Percentiles rank a stretch among this genome's conserved stretches.
Evolutionary conservation across 2,113 vertebrate species (phyloP).

Genomic region (Chaetodon trifascialis): DNA sequence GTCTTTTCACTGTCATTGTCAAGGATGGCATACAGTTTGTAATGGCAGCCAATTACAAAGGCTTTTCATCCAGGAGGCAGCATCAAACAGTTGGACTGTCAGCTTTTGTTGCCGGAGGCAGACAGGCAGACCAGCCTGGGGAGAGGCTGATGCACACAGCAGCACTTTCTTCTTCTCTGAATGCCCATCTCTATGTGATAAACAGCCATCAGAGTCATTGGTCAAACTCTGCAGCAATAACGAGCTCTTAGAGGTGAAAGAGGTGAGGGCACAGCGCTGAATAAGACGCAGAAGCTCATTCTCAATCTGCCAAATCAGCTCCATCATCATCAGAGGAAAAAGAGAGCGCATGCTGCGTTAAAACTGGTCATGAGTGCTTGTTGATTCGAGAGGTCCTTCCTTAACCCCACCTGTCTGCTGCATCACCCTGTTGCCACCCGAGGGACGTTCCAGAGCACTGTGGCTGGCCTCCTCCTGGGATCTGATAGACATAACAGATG

Average conservation of each 20-base stretch:
- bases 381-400: conserved; percentile 28
- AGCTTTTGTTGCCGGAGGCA: conserved; percentile 65
- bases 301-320: neutral
- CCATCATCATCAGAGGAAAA: neutral
- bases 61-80: conserved; percentile 73
- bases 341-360: neutral
- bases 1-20: conserved; percentile 50
- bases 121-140: conserved; percentile 39
- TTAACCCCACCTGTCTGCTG: conserved; percentile 43
- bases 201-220: conserved; percentile 31
- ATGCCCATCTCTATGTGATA: conserved; percentile 41
- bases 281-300: neutral
- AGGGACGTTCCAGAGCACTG: conserved; percentile 40
- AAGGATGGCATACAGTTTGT: conserved; percentile 57
- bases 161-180: conserved; percentile 29
- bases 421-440: conserved; percentile 57
- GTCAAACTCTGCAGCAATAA: conserved; percentile 30
- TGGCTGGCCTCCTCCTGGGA: conserved; percentile 55
- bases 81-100: conserved; percentile 66
- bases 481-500: conserved; percentile 54
- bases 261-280: conserved; percentile 1
- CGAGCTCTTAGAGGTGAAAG: conserved; percentile 35
- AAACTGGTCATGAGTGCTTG: neutral
- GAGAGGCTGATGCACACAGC: conserved; percentile 49
- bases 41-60: conserved; percentile 78